Evolutionary conservation across 2,797 vertebrate genomes (phyloP), one percentile per base, ranked within the genome.

Genomic region (Luscinia megarhynchos): DNA sequence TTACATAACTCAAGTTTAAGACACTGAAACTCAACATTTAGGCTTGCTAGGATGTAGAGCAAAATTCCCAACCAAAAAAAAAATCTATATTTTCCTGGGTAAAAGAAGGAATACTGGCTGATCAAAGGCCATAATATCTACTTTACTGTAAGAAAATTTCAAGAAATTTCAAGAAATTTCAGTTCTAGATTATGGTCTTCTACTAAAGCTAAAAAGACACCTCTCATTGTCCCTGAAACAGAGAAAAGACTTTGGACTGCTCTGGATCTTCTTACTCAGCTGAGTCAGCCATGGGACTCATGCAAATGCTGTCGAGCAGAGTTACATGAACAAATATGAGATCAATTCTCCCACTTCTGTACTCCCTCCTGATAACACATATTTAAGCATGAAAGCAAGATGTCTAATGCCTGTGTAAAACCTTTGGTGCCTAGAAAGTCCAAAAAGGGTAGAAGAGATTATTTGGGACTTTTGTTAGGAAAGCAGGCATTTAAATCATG

Each of bases 11-110:
- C 3, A 29, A 34, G 3, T 74, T 73, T 55, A 75, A 70, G 14
- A 38, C 16, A 69, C 18, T 79, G 41, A 29, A 86, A 79, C 77
- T 53, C 9, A 30, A 3, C 7, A 40, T 66, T 76, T n/a, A 9
- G 4, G 57, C 58, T 82, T 69, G 4, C 16, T 57, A 50, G 17
- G 24, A 85, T 15, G 10, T 17, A 76, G 3, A 69, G 4, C 2
- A 61, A 46, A 50, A 73, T 43, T 76, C 19, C 15, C 15, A 53
- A 40, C 1, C 6, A 53, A 72, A 1, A 3, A 1, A 2, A 1
- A 3, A 15, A 59, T 3, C 11, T 73, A 0, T 30, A 19, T 67
- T 79, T 88, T 63, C 17, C 11, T 30, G 15, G 4, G 6, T 43
- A 61, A 64, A 57, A 81, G 9, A 73, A 72, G 2, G 23, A 67